phyloP scores from a whole-genome alignment of 1,140 invertebrate genomes.

The Cylas formicarius region DNA sequence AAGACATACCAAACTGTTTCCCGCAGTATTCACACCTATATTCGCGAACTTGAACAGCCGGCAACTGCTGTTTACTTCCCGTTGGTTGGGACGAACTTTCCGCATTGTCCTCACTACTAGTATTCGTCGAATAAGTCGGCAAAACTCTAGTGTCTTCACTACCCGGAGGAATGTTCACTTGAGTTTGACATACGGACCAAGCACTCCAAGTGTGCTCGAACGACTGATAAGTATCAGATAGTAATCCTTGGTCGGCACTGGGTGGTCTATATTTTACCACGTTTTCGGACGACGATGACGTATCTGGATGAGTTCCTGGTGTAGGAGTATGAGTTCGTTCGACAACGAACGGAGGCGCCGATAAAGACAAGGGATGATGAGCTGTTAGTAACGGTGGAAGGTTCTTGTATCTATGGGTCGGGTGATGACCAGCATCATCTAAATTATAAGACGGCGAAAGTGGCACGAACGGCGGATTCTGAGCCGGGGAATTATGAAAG shows the following conservation, averaged over 20 bases:
- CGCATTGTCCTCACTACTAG: conserved; percentile 46
- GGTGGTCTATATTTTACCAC: conserved; percentile 61
- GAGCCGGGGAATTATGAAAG: conserved; percentile 75
- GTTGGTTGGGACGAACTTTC: conserved; percentile 41
- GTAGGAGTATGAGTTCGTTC: conserved; percentile 51
- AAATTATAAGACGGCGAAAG: conserved; percentile 64
- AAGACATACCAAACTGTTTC: conserved; percentile 83
- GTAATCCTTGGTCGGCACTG: conserved; percentile 54
- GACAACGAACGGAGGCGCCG: conserved; percentile 61
- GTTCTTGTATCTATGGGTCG: conserved; percentile 38
- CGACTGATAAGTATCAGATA: conserved; percentile 39
- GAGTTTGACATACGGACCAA: conserved; percentile 58
- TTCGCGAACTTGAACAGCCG: conserved; percentile 57
- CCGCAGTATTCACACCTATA: conserved; percentile 81
- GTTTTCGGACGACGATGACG: conserved; percentile 46
- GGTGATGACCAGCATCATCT: conserved; percentile 46
- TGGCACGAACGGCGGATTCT: conserved; percentile 77
- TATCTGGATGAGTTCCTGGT: conserved; percentile 41
- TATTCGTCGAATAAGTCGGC: conserved; percentile 36
- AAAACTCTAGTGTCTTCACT: conserved; percentile 42
- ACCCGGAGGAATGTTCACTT: conserved; percentile 45
- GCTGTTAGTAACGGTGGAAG: conserved; percentile 45
- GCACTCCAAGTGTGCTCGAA: conserved; percentile 55
- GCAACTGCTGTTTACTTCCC: conserved; percentile 46
- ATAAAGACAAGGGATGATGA: conserved; percentile 58